Evolutionary conservation across 23 tunicate species (phyloP).

Genomic region (Trididemnum nubilum): DNA sequence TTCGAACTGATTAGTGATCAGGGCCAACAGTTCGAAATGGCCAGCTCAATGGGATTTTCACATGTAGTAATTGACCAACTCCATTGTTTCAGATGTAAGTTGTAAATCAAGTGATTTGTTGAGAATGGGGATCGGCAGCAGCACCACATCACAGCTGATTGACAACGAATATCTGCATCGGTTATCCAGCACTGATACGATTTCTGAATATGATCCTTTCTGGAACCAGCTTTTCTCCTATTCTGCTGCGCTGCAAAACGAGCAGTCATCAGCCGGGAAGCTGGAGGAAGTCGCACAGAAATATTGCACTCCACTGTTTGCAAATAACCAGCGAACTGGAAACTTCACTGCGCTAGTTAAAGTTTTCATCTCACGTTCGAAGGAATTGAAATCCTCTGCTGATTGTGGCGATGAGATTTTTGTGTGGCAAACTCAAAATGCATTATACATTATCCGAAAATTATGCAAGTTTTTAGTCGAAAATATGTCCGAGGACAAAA

Average conservation of each 20-base stretch:
- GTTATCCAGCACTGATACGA: conserved; percentile 54
- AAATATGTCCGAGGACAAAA: conserved; percentile 87
- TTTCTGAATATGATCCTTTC: conserved; percentile 91
- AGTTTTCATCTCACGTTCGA: conserved; percentile 64
- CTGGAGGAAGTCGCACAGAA: conserved; percentile 66
- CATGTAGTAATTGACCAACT: too few relatives aligned
- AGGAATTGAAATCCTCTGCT: conserved; percentile 77
- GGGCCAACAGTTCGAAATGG: too few relatives aligned
- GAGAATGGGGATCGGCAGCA: conserved; percentile 74
- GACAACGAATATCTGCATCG: conserved; percentile 66
- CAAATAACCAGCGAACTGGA: conserved; percentile 75
- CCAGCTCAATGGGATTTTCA: too few relatives aligned
- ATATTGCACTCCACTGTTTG: conserved; percentile 77
- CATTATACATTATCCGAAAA: conserved; percentile 72
- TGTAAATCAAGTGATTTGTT: too few relatives aligned
- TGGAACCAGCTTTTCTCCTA: conserved; percentile 95
- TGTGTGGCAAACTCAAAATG: conserved; percentile 89
- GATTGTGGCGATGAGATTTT: conserved; percentile 90
- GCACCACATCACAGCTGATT: conserved; percentile 38
- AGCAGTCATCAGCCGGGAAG: conserved; percentile 13
- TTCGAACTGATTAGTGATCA: too few relatives aligned
- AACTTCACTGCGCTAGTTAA: conserved; percentile 74
- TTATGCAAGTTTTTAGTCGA: conserved; percentile 78
- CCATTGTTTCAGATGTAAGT: too few relatives aligned
- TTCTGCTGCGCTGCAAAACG: conserved; percentile 10